A percentile compares a stretch with the other conserved stretches of the same genome.
Conservation (phyloP, 1,140 invertebrate species). For the Eumeta japonica region DNA sequence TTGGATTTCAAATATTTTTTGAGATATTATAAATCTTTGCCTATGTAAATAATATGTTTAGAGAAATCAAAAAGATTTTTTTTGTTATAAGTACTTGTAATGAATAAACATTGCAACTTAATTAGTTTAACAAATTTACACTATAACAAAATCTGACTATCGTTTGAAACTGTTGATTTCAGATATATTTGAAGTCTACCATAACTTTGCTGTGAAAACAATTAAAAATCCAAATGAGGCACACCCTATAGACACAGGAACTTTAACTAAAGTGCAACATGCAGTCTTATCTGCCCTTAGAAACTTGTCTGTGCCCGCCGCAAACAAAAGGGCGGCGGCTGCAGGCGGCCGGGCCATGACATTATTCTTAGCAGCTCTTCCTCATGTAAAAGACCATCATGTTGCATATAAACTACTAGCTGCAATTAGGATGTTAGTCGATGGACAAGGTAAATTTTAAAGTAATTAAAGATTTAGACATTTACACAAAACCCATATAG, state of each 20-base stretch:
- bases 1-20: no score
- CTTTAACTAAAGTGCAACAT: constrained; percentile 67
- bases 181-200: constrained; percentile 38
- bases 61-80: no score
- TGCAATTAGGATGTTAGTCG: constrained; percentile 75
- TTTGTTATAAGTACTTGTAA: no score
- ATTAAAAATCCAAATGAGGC: constrained; percentile 10
- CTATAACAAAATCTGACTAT: no score
- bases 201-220: constrained; percentile 17
- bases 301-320: constrained; percentile 77
- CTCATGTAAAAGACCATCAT: constrained; percentile 72
- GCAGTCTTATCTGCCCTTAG: constrained; percentile 77
- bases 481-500: no score
- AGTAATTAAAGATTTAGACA: constrained; percentile 1
- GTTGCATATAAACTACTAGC: constrained; percentile 86
- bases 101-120: no score
- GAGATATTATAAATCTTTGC: no score
- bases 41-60: no score
- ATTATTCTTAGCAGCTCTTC: constrained; percentile 67
- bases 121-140: no score
- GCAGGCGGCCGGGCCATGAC: constrained; percentile 60
- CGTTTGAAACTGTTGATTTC: constrained; percentile 6
- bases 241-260: constrained; percentile 18
- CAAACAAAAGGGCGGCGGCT: constrained; percentile 74
- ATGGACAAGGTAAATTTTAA: constrained; percentile 28